phyloP scores from a whole-genome alignment of 2,797 vertebrate genomes.

The Pipistrellus pygmaeus region DNA sequence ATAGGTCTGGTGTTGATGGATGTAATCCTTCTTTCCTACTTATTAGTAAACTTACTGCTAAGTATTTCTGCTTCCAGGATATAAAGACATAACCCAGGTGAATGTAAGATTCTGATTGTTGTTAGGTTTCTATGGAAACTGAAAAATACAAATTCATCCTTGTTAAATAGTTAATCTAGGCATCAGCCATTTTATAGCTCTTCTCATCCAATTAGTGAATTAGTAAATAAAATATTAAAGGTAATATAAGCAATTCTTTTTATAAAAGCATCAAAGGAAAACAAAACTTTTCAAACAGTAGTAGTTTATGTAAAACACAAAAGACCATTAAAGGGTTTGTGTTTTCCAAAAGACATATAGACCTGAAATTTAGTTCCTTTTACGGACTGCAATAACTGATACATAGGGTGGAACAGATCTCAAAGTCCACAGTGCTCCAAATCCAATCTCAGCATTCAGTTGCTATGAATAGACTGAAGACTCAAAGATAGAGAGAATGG shows the following conservation, averaged over 20 bases:
- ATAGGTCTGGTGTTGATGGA: background rate
- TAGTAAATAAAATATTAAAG: conserved; percentile 10
- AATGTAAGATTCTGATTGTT: background rate
- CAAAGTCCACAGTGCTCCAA: background rate
- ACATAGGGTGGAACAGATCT: background rate
- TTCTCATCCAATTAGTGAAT: background rate
- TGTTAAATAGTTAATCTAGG: background rate
- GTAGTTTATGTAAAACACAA: background rate
- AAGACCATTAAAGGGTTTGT: background rate
- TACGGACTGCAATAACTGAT: background rate
- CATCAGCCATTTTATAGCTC: background rate
- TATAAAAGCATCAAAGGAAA: background rate
- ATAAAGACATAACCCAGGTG: background rate
- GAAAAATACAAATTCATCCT: conserved; percentile 3
- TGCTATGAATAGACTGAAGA: background rate
- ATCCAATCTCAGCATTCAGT: background rate
- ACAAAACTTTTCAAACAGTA: background rate
- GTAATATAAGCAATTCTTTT: background rate
- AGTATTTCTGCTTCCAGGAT: background rate
- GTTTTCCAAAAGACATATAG: background rate
- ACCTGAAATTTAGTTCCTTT: background rate
- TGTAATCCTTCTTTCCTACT: background rate
- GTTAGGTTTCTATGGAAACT: background rate
- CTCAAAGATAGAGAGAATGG: background rate
- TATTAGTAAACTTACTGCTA: background rate